Evolutionary conservation across 2,888 invertebrate genomes (phyloP), one percentile per base, ranked within the genome.

Genomic region (Pheosia tremula): DNA sequence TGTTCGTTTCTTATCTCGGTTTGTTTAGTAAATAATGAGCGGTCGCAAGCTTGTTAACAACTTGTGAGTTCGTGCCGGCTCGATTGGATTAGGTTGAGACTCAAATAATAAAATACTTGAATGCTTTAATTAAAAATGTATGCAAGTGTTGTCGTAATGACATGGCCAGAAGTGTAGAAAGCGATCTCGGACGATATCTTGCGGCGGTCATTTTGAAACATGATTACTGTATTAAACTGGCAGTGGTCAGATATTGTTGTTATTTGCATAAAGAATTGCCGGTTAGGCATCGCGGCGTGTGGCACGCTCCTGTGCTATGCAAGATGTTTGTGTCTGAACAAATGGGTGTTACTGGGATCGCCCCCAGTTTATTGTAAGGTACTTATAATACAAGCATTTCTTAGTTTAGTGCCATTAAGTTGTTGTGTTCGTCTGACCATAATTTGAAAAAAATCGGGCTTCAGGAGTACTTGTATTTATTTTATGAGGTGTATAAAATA

Each of bases 21-120:
- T 86, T 87, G 86, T 86, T 87, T 84, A 75, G 85, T 84, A 86
- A 90, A 91, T 90, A 91, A 90, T 85, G 85, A 86, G 81, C 80
- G 79, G 77, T 81, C 81, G 86, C 76, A 74, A 85, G 78, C 72
- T 83, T 87, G 85, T 89, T 89, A 88, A 87, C 88, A 87, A 80
- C 80, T 79, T 79, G 79, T 78, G 72, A 78, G 77, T 71, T 75
- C 75, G 68, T 75, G 62, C 74, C 64, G 68, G 63, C 66, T 64
- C 66, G 62, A 57, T 65, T 69, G 69, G 71, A 77, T 81, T 79
- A 67, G 69, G 72, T 64, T 45, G 61, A 64, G 68, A 41, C 59
- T 38, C 68, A 71, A 71, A 36, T 45, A 45, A 24, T 56, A 56
- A 56, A 56, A 56, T 36, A 9, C 59, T 57, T 56, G 38, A 71